Percentiles rank a stretch among this genome's conserved stretches.
Conservation (phyloP, 1,140 invertebrate species). For the Rhopalosiphum padi region DNA sequence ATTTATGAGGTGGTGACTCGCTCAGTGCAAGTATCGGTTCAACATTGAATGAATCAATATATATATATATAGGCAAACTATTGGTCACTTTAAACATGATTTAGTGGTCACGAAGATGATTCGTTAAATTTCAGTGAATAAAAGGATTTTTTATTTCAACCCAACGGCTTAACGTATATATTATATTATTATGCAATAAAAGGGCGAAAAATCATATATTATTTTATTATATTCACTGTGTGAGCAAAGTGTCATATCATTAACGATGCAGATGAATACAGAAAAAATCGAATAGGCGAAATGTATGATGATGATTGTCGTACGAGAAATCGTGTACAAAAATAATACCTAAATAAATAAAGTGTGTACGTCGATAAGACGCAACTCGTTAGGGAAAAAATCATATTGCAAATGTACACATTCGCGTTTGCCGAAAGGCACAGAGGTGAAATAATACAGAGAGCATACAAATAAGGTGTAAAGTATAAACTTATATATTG, state of each 20-base stretch:
- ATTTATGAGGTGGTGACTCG: no score
- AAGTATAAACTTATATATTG: not conserved
- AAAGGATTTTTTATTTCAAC: not conserved
- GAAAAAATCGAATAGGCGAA: not conserved
- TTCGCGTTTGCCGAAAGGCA: not conserved
- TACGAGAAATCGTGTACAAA: not conserved
- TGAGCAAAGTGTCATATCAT: not conserved
- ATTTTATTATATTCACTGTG: not conserved
- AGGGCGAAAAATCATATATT: not conserved
- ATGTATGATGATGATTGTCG: not conserved
- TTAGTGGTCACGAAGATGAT: not conserved
- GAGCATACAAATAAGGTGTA: constrained; percentile 19
- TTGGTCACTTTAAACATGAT: not conserved
- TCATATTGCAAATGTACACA: not conserved
- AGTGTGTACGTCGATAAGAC: not conserved
- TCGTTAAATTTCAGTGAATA: not conserved
- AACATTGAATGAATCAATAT: no score
- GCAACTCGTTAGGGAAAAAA: constrained; percentile 8
- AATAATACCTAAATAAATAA: not conserved
- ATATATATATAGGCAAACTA: not conserved
- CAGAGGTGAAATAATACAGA: not conserved
- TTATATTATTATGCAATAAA: not conserved
- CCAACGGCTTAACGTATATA: no score
- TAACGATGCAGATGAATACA: not conserved
- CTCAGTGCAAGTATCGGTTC: no score